Base-by-base conservation (phyloP, 1,140 invertebrate species). In the Caenorhabditis latens region DNA sequence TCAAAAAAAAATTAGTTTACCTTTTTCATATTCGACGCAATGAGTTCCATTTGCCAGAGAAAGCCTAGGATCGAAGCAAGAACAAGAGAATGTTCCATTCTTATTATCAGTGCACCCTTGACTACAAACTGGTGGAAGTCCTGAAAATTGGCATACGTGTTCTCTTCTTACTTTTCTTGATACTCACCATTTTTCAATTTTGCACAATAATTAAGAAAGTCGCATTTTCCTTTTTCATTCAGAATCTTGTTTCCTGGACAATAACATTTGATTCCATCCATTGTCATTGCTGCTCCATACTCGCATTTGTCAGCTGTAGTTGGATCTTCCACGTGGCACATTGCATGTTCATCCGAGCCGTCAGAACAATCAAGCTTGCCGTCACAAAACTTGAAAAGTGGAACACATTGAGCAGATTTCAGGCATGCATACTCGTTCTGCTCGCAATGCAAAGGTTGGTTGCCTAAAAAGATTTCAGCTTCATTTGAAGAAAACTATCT, bases 181-280 rank as follows among this genome's bases (percentile, higher is more conserved):
- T 32, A 1, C 32, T 32, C 32, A 50, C 83, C 83, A 84, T 63
- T 58, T 43, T 84, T 63, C 0, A 61, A 1, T 57, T 55, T 40
- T n/a, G 43, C 55, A 42, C 83, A 84, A 0, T 58, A 43, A 58
- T 84, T 43, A 7, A 61, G 24, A 43, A 58, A 84, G 6, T 61
- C 53, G 55, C 83, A 84, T 46, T 63, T 84, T 61, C 55, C 58
- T 4, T 58, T 24, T n/a, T 42, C 21, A 21, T 84, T 50, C 55
- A 84, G 21, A 24, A 58, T 46, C 24, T 84, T 84, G 40, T 63
- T 63, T 19, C 6, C 13, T 13, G 48, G 53, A 84, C 83, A 84
- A 24, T 84, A 84, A 50, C 83, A 84, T 16, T 46, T 46, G 83
- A 61, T 46, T 63, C 83, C 83, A 58, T 84, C 83, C 40, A 61